Evolutionary conservation across 2,797 vertebrate genomes (phyloP), one percentile per base, ranked within the genome.

Genomic region (Eupleurogrammus muticus): DNA sequence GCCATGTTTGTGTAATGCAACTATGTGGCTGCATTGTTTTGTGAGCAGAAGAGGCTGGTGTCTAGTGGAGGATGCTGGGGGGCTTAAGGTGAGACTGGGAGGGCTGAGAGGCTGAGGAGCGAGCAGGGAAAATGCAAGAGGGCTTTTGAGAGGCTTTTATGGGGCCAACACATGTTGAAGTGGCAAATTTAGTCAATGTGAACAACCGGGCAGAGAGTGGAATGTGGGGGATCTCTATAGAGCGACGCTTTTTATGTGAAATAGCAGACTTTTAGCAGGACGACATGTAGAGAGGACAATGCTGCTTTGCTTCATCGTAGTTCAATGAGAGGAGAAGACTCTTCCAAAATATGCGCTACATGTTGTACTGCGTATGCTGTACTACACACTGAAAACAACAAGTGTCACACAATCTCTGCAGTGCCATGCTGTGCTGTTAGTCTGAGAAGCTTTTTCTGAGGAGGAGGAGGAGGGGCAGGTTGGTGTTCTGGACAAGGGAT

Each of bases 401-500:
- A 68, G 35, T 47, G 40, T 42, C 47, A 48, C 19, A 4, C 14
- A 69, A 32, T 59, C 49, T 40, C 49, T 71, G 32, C 66, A 66
- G 52, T 36, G 24, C 36, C 19, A 36, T 38, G 51, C 14, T 17
- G 23, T 42, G 40, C 54, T 38, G 32, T 62, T 69, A 44, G 54
- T 46, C 4, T 0, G 8, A 51, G 23, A 75, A 53, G 32, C 48
- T 64, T 44, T 50, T 76, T 69, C 38, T 59, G 44, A 70, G 62
- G 12, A 5, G 20, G 20, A 13, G n/a, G 28, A 38, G 74, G 49
- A 53, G 16, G n/a, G 28, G 42, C 80, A 70, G 52, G 69, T 79
- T 67, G 77, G 56, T 67, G 61, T 69, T 75, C 64, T 49, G n/a
- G 66, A 82, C 47, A 60, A 66, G 16, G 10, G 38, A 67, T 50